Percentiles rank a stretch among this genome's conserved stretches.
Conservation (phyloP, 2,113 vertebrate genomes). For the Anser brachyrhynchus region DNA sequence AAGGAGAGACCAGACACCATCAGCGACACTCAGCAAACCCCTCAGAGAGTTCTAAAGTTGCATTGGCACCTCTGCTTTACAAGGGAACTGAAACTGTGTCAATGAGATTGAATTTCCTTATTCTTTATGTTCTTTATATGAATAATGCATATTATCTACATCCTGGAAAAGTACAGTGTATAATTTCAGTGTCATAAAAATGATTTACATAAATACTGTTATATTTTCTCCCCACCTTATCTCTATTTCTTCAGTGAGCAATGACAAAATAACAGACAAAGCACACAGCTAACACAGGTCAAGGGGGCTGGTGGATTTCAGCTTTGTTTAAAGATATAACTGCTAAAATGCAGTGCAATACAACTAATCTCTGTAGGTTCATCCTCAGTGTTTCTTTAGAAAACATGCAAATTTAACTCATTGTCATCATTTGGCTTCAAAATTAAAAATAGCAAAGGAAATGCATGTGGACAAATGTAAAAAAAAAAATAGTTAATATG, state of each 20-base stretch:
- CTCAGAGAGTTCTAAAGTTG: background rate
- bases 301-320: background rate
- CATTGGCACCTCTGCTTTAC: background rate
- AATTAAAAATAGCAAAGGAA: background rate
- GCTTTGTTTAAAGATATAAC: background rate
- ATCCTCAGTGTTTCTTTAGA: background rate
- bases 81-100: background rate
- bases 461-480: background rate
- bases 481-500: slow-evolving; percentile 48
- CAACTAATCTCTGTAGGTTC: background rate
- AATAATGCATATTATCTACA: background rate
- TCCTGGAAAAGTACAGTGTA: background rate
- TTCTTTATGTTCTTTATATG: background rate
- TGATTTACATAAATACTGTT: background rate
- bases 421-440: background rate
- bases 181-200: background rate
- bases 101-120: background rate
- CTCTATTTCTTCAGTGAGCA: background rate
- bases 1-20: background rate
- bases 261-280: slow-evolving; percentile 14
- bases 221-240: background rate
- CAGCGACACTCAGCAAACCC: background rate
- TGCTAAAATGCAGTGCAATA: background rate
- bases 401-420: background rate
- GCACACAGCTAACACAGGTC: background rate